Evolutionary conservation across 2,888 invertebrate species (phyloP).

Genomic region (Minunthozetes semirufus): DNA sequence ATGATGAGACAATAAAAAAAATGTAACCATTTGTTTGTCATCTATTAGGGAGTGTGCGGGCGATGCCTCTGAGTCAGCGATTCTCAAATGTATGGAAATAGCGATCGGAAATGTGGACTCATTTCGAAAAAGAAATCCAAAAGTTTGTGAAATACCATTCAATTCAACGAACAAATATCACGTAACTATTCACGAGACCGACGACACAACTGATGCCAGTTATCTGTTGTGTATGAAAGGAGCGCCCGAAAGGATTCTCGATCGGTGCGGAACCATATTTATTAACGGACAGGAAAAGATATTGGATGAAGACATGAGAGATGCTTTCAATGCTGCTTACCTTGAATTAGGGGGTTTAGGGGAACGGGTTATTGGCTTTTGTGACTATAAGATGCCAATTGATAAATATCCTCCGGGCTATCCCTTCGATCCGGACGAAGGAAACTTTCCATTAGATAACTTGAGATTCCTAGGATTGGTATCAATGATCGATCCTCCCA

Average conservation of each 20-base stretch:
- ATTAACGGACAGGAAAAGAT: constrained; percentile 84
- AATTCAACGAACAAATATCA: constrained; percentile 53
- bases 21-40: too few relatives aligned
- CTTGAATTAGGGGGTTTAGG: constrained; percentile 82
- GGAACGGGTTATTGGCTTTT: constrained; percentile 81
- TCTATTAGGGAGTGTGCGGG: too few relatives aligned
- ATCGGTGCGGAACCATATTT: constrained; percentile 65
- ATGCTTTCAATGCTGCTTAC: constrained; percentile 90
- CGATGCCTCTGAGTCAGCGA: constrained; percentile 53
- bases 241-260: constrained; percentile 80
- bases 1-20: too few relatives aligned
- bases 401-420: constrained; percentile 87
- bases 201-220: constrained; percentile 45
- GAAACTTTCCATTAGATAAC: constrained; percentile 76
- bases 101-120: constrained; percentile 43
- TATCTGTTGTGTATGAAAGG: constrained; percentile 69
- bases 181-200: constrained; percentile 42
- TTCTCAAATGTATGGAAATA: constrained; percentile 44
- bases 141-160: constrained; percentile 51
- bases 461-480: constrained; percentile 91
- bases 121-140: constrained; percentile 43
- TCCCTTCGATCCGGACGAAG: constrained; percentile 80
- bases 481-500: constrained; percentile 98
- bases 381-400: constrained; percentile 80
- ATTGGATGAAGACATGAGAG: constrained; percentile 87